Conservation (phyloP, 1,140 invertebrate species). For the Saccostrea glomerata region DNA sequence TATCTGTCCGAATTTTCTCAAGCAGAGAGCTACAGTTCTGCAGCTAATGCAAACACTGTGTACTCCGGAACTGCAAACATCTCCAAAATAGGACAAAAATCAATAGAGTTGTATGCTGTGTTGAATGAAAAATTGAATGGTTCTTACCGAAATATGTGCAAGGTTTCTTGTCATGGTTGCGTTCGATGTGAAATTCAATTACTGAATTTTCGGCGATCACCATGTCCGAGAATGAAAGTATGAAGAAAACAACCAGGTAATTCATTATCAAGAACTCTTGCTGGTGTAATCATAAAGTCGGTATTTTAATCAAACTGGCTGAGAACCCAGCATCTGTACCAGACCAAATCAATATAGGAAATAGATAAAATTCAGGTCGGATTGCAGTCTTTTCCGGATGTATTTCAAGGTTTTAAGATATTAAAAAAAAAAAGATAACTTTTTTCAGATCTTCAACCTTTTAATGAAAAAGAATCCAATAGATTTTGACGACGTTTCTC, state of each 20-base stretch:
- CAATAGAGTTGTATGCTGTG: neutral
- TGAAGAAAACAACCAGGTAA: neutral
- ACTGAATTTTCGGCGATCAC: conserved; percentile 25
- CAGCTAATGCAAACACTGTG: too few relatives aligned
- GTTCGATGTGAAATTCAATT: conserved; percentile 45
- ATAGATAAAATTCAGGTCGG: neutral
- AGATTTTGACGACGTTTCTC: too few relatives aligned
- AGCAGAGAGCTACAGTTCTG: too few relatives aligned
- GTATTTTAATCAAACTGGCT: neutral
- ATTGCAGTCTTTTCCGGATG: too few relatives aligned
- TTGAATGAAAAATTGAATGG: too few relatives aligned
- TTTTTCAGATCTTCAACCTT: too few relatives aligned
- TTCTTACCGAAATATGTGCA: conserved; percentile 63
- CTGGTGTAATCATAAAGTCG: neutral
- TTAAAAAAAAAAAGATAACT: too few relatives aligned
- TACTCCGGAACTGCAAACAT: too few relatives aligned
- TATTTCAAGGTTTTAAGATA: too few relatives aligned
- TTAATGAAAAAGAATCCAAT: too few relatives aligned
- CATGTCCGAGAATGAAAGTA: neutral
- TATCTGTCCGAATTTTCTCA: too few relatives aligned
- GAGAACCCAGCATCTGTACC: conserved; percentile 36
- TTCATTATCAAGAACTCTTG: neutral
- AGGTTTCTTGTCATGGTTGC: conserved; percentile 53
- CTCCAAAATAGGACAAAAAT: neutral
- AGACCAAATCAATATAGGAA: conserved; percentile 41